Evolutionary conservation across 2,797 vertebrate genomes (phyloP).

Genomic region (Hemibagrus guttatus): DNA sequence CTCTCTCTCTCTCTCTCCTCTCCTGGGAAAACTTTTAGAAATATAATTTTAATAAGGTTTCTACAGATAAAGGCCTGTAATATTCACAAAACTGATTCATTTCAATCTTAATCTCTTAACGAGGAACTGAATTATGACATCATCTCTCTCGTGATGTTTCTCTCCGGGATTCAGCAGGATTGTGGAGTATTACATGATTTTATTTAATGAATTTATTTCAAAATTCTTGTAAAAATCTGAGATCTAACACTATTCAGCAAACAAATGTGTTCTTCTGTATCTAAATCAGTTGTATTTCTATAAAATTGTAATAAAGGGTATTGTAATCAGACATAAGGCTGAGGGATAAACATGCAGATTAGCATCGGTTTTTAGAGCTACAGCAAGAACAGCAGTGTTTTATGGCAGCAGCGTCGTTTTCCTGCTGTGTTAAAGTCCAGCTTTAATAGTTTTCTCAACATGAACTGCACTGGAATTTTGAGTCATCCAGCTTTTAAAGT

Average conservation of each 20-base stretch:
- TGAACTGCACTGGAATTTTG: background rate
- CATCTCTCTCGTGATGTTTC: background rate
- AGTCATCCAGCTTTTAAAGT: background rate
- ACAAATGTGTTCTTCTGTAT: background rate
- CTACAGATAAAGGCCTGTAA: background rate
- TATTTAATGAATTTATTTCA: background rate
- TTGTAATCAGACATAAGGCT: background rate
- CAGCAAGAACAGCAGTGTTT: background rate
- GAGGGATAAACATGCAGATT: background rate
- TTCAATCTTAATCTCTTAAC: background rate
- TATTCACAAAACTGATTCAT: background rate
- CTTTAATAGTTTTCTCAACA: constrained; percentile 6
- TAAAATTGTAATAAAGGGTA: background rate
- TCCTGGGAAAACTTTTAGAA: background rate
- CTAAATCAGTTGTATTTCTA: background rate
- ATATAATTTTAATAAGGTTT: background rate
- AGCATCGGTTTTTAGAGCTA: background rate
- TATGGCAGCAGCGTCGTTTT: background rate
- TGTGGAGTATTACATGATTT: background rate
- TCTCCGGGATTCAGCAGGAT: background rate
- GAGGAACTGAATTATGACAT: background rate
- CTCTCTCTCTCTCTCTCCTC: too few relatives aligned
- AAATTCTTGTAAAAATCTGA: background rate
- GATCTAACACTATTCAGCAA: background rate
- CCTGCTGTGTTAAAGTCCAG: background rate